Evolutionary conservation across 1,140 invertebrate species (phyloP).

Genomic region (Oryctes rhinoceros): DNA sequence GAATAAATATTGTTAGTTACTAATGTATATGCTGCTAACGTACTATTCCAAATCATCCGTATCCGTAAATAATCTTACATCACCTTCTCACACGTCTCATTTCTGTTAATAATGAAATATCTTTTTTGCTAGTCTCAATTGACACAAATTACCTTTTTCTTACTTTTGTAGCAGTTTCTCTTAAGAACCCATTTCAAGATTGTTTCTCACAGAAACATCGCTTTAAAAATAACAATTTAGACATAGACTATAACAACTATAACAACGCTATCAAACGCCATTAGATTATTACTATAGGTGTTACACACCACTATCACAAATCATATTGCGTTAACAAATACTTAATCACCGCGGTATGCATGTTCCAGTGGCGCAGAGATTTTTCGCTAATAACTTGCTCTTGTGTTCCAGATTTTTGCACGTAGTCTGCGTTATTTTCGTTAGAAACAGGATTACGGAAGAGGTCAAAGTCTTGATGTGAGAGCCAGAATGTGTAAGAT

Average conservation of each 20-base stretch:
- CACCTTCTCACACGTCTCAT: too few species aligned
- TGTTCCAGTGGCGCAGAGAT: not conserved
- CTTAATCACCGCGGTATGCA: not conserved
- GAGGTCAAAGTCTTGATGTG: not conserved
- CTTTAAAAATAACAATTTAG: not conserved
- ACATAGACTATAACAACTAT: not conserved
- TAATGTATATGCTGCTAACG: too few species aligned
- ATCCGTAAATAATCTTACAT: too few species aligned
- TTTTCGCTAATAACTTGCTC: not conserved
- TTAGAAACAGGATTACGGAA: not conserved
- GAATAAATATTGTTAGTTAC: too few species aligned
- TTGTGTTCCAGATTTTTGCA: not conserved
- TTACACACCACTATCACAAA: conserved; percentile 4
- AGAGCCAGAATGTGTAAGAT: not conserved
- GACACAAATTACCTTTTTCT: not conserved
- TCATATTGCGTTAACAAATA: not conserved
- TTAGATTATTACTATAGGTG: not conserved
- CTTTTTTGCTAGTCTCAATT: not conserved
- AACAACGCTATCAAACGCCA: not conserved
- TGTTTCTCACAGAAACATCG: not conserved
- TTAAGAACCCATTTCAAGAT: not conserved
- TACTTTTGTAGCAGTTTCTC: not conserved
- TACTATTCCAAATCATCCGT: too few species aligned
- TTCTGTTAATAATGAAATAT: not conserved
- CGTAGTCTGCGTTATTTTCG: not conserved